Evolutionary conservation across 64 coral and sea anemone genomes (phyloP), one percentile per base, ranked within the genome.

Genomic region (Catalaphyllia jardinei): DNA sequence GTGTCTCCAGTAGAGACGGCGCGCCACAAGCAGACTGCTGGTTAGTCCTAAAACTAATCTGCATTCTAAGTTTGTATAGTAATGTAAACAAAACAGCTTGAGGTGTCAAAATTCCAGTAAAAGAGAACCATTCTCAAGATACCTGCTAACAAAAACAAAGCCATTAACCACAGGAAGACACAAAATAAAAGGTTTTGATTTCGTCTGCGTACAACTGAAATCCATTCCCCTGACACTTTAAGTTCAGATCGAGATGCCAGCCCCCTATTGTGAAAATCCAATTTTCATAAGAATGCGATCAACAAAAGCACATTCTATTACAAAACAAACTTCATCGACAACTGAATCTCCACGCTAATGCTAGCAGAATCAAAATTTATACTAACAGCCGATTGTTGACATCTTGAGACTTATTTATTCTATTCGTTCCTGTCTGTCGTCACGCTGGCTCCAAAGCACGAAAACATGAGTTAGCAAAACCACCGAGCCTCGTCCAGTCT

Each of bases 271-370:
- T 28, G 50, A 16, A 55, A 25, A 50, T 59, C 0, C n/a, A 50
- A 79, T 79, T 79, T 79, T 51, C 22, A 79, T 79, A 4, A 79
- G 49, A 79, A 75, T 75, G 73, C 73, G 4, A 33, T 35, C 7
- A 42, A 75, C 33, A 75, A 75, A 42, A 39, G 71, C 38, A 7
- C 73, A 39, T 49, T 75, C 33, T 1, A 75, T 75, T 31, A 20
- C 8, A 42, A 75, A 38, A 57, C 73, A 42, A 75, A 42, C 51
- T 59, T 22, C 13, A 14, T 29, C 2, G n/a, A 55, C 10, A 55
- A 29, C 28, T 50, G 50, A 16, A 29, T 18, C 24, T 27, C 20
- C 1, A 10, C 24, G 11, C 20, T 24, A 0, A 57, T 1, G 49
- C 51, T 16, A 4, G 14, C 51, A 16, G 51, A 12, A 57, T 24